Evolutionary conservation across 2,888 invertebrate species (phyloP).

Genomic region (Dolomedes plantarius): DNA sequence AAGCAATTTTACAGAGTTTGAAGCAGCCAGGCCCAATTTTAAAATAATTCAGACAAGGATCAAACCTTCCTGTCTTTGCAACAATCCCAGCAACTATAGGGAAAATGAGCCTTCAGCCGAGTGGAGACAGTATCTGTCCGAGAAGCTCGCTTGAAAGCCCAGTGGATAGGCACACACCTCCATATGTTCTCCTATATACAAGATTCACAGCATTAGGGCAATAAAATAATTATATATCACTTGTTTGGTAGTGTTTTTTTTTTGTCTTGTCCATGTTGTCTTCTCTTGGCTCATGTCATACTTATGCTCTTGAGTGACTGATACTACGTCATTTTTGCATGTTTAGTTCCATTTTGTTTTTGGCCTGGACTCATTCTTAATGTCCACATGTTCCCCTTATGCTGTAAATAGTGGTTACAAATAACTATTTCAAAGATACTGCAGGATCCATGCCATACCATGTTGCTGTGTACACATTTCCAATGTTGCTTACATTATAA

Average conservation of each 20-base stretch:
- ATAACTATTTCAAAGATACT: too few species aligned
- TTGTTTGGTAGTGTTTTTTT: conserved; percentile 14
- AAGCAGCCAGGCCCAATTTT: conserved; percentile 35
- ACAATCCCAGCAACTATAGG: conserved; percentile 56
- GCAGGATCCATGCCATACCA: too few species aligned
- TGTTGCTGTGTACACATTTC: too few species aligned
- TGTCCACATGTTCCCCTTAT: too few species aligned
- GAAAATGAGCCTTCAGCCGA: conserved; percentile 41
- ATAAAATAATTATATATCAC: background rate
- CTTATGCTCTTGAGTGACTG: conserved; percentile 38
- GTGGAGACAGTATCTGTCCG: conserved; percentile 32
- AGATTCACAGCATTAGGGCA: conserved; percentile 63
- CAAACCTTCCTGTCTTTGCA: conserved; percentile 68
- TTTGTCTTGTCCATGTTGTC: conserved; percentile 26
- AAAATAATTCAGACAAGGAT: conserved; percentile 68
- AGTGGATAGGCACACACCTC: conserved; percentile 20
- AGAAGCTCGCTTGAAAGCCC: conserved; percentile 38
- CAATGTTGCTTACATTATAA: too few species aligned
- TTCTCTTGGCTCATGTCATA: conserved; percentile 38
- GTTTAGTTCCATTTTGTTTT: conserved; percentile 3
- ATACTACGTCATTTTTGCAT: background rate
- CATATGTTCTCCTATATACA: conserved; percentile 53
- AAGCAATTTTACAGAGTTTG: too few species aligned
- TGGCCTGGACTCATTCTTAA: background rate
- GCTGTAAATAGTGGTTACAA: too few species aligned